Evolutionary conservation across 1,140 invertebrate species (phyloP), one percentile per base, ranked within the genome.

Genomic region (Macrocentrus cingulum): DNA sequence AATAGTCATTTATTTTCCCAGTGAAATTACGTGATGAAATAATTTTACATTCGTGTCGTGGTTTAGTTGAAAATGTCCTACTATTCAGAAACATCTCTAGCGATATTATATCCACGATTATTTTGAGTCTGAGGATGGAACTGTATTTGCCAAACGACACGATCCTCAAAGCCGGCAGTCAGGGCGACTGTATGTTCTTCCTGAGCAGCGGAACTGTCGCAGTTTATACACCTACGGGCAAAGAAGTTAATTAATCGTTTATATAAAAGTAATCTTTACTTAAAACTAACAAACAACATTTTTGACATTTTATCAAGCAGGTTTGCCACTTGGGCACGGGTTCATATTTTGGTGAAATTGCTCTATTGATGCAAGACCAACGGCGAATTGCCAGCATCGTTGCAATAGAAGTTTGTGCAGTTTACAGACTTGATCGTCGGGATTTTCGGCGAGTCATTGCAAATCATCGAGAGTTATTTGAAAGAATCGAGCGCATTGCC

Each of bases 121-220:
- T 76, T 1, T 60, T 60, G 0, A 63, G 59, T 37, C 58, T 80
- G 16, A 78, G 70, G 39, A 70, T 74, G 6, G 76, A 78, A 55
- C 53, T 78, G 6, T 76, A 77, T 59, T 59, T 80, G 22, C 69
- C 66, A 0, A 71, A 75, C 34, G 77, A 80, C 23, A 61, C 72
- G 4, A 83, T 86, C 13, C 69, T 82, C 2, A 81, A 81, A 64
- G 82, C 83, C 2, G 82, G 82, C 0, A 74, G 76, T 9, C 66
- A 75, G 8, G 84, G 84, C 7, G 81, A 85, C 36, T 84, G 80
- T 59, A 84, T 86, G 83, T 86, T 80, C 62, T 85, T 86, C 56
- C 68, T 86, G 8, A 75, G 78, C 0, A 77, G 70, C 50, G 85
- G 85, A 23, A 83, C 82, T 2, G 83, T 86, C 0, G 80, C 81